Conservation (phyloP, 1,140 invertebrate genomes). For the Hylaeus anthracinus region DNA sequence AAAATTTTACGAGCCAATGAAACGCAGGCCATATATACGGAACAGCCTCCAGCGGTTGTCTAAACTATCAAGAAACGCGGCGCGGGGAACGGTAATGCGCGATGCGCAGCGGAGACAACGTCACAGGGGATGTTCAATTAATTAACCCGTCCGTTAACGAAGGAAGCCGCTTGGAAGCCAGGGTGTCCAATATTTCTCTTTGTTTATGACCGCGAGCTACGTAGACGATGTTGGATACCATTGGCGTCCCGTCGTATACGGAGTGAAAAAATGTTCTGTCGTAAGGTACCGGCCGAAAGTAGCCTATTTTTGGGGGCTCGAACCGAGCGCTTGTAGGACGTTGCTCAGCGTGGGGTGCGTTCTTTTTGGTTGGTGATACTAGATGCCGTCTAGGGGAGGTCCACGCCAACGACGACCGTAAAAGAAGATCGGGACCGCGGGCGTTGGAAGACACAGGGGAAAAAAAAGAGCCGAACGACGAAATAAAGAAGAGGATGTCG, state of each 20-base stretch:
- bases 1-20: conserved; percentile 21
- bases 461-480: conserved; percentile 29
- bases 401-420: conserved; percentile 42
- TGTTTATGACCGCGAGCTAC: conserved; percentile 18
- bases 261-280: conserved; percentile 10
- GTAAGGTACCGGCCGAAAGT: conserved; percentile 10
- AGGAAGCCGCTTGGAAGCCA: neutral
- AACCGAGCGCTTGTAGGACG: conserved; percentile 17
- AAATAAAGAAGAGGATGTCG: conserved; percentile 44
- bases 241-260: neutral
- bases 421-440: conserved; percentile 52
- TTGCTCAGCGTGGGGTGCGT: conserved; percentile 43
- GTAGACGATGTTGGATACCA: neutral
- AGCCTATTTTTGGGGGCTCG: conserved; percentile 34
- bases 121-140: conserved; percentile 20
- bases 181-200: conserved; percentile 21
- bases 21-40: neutral
- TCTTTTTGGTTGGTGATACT: conserved; percentile 57
- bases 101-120: too few relatives aligned
- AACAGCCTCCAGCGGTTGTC: neutral
- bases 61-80: neutral
- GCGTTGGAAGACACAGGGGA: neutral
- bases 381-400: conserved; percentile 61
- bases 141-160: conserved; percentile 13
- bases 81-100: neutral